These are phyloP conservation scores for Ichneumoninae sp. DNA, from an alignment of 2,888 invertebrate species.

Conservation along the genomic window DNA sequence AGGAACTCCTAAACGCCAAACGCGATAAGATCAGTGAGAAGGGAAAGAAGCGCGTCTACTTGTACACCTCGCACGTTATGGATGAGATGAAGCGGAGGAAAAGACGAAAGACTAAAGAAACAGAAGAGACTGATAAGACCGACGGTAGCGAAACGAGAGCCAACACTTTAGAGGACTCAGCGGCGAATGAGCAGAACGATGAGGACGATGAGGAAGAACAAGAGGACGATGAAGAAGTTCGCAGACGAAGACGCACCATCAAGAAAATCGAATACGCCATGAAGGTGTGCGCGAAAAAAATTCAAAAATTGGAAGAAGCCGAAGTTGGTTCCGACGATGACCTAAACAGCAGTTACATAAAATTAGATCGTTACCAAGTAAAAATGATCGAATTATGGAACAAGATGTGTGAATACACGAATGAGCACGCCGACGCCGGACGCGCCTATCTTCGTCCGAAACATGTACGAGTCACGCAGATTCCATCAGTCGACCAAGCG, in stretches of 20 bases:
- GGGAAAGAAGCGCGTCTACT: conserved; percentile 39
- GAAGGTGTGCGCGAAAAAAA: conserved; percentile 87
- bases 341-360: conserved; percentile 89
- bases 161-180: not conserved
- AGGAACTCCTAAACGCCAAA: conserved; percentile 71
- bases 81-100: conserved; percentile 74
- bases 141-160: not conserved
- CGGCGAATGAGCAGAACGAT: not conserved
- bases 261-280: conserved; percentile 86
- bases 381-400: conserved; percentile 75
- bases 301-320: conserved; percentile 88
- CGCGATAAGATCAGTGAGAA: conserved; percentile 67
- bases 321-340: conserved; percentile 92
- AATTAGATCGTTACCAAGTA: conserved; percentile 87
- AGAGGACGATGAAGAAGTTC: conserved; percentile 32
- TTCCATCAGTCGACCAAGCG: conserved; percentile 77
- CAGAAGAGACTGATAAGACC: not conserved
- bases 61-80: conserved; percentile 66
- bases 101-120: conserved; percentile 2
- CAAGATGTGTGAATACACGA: conserved; percentile 73
- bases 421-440: conserved; percentile 74
- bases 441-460: conserved; percentile 76
- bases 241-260: conserved; percentile 51
- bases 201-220: conserved; percentile 2
- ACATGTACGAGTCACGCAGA: conserved; percentile 73